Percentiles rank a stretch among this genome's conserved stretches.
Evolutionary conservation across 2,113 vertebrate species (phyloP).

Genomic region (Xenotilapia leptura): DNA sequence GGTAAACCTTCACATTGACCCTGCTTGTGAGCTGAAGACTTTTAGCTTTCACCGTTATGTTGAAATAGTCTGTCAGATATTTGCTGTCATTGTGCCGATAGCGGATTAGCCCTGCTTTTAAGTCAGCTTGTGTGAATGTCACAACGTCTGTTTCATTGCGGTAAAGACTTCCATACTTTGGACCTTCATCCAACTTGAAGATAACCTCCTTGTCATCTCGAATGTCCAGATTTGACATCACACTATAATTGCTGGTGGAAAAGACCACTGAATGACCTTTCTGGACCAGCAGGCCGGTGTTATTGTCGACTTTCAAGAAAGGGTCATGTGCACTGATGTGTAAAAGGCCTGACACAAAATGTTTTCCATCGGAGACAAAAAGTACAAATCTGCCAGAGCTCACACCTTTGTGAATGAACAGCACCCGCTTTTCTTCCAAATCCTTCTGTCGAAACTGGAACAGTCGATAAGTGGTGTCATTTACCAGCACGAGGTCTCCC

Average conservation of each 20-base stretch:
- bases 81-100: conserved; percentile 77
- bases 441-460: conserved; percentile 84
- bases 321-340: conserved; percentile 81
- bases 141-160: conserved; percentile 36
- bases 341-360: conserved; percentile 78
- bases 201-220: conserved; percentile 70
- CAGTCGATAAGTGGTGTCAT: conserved; percentile 75
- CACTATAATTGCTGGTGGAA: conserved; percentile 74
- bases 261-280: conserved; percentile 73
- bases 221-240: conserved; percentile 82
- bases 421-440: conserved; percentile 73
- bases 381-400: conserved; percentile 80
- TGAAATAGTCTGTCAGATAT: conserved; percentile 75
- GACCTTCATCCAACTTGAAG: conserved; percentile 64
- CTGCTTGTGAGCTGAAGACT: conserved; percentile 48
- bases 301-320: conserved; percentile 74
- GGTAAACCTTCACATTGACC: conserved; percentile 73
- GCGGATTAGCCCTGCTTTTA: conserved; percentile 69
- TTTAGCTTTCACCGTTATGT: conserved; percentile 72
- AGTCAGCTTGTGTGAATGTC: conserved; percentile 77
- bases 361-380: conserved; percentile 85
- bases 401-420: conserved; percentile 79
- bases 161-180: conserved; percentile 75
- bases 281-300: conserved; percentile 80
- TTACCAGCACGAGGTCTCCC: conserved; percentile 79